phyloP scores from a whole-genome alignment of 2,113 vertebrate genomes.

The Chroicocephalus ridibundus region DNA sequence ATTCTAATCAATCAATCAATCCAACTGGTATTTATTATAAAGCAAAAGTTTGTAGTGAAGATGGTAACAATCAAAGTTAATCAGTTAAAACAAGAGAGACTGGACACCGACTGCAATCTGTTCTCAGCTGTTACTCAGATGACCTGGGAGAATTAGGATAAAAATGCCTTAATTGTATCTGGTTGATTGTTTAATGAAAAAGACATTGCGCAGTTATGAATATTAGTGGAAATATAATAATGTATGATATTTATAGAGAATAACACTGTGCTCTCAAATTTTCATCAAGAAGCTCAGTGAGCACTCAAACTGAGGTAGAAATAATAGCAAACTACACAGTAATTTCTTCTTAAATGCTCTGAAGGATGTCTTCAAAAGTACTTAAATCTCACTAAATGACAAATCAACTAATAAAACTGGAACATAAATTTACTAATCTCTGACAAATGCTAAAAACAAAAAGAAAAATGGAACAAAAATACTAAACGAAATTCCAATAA shows the following conservation, averaged over 20 bases:
- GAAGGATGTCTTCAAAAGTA: background rate
- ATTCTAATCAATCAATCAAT: background rate
- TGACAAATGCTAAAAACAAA: background rate
- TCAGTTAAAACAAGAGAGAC: background rate
- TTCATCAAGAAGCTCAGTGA: background rate
- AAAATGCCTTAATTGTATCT: background rate
- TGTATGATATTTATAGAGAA: background rate
- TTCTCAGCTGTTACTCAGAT: background rate
- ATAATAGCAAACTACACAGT: background rate
- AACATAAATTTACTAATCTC: background rate
- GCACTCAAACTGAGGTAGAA: conserved; percentile 12
- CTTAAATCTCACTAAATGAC: background rate
- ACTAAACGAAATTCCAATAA: background rate
- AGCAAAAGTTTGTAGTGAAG: background rate
- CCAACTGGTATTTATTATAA: background rate
- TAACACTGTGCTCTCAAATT: background rate
- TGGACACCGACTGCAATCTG: background rate
- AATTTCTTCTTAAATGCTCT: background rate
- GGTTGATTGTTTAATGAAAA: background rate
- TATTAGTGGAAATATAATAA: background rate
- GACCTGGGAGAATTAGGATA: background rate
- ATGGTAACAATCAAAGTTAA: background rate
- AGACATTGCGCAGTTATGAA: background rate
- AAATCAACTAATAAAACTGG: background rate
- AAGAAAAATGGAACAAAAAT: background rate